Base-by-base conservation (phyloP, 1,140 invertebrate genomes). In the Rhyacophila brunnea region DNA sequence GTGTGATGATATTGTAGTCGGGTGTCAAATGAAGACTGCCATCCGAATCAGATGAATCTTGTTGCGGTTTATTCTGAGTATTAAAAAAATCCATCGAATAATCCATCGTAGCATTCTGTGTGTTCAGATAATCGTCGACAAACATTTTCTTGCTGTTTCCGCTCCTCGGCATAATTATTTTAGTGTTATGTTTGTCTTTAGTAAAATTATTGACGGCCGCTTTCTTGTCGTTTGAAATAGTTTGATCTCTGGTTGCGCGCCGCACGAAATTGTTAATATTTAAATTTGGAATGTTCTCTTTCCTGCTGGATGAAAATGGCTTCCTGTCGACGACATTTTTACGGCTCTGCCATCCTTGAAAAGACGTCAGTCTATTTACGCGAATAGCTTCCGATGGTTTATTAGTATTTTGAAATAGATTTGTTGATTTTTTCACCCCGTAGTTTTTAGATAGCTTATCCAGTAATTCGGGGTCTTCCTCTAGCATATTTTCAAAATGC, bases 21-120 rank as follows among this genome's bases (percentile, higher is more conserved):
- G 53, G 53, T 4, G 53, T 56, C 32, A 56, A 56, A 47, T 44
- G 43, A 48, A 56, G 20, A 38, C 35, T 34, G 5, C n/a, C 14
- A 5, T 46, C 43, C 11, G 23, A 4, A 13, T 15, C 38, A 13
- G 50, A 45, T 28, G 14, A 14, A 10, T 34, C 17, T 14, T 54
- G 38, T 14, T 14, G 23, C 23, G 23, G 23, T 9, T 10, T 17
- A 36, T 18, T 51, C 49, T 14, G 14, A 9, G 13, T 15, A 17
- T 6, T 51, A 38, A 1, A 38, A 38, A 14, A 15, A 38, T 38
- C 20, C 2, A 2, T n/a, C n/a, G n/a, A n/a, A n/a, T n/a, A n/a
- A n/a, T n/a, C n/a, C n/a, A n/a, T n/a, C n/a, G n/a, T n/a, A n/a
- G n/a, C 18, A 38, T 38, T 38, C 11, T 40, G 38, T 11, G 38